Evolutionary conservation across 37 sponge, comb jelly and placozoan species (phyloP), one percentile per base, ranked within the genome.

Genomic region (Cliona cf. orientalis): DNA sequence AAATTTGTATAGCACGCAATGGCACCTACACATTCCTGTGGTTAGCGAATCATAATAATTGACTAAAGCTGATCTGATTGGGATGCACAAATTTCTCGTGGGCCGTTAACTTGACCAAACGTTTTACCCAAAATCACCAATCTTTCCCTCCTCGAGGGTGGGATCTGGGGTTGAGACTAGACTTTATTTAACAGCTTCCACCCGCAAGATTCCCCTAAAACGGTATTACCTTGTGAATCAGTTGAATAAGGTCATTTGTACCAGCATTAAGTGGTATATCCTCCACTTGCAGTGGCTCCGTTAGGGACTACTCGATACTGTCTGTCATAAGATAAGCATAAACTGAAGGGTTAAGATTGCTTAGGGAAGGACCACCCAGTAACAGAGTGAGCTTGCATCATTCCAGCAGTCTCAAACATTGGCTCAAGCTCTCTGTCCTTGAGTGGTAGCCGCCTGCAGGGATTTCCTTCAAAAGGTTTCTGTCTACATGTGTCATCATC

Each of bases 241-340:
- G 23, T 6, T n/a, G 6, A 9, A 62, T 22, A 25, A 62, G 63
- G 26, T 26, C 26, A n/a, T 7, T 7, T 19, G 63, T 62, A 25
- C 28, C 63, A 62, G 63, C 63, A 62, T 62, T 62, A 26, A 14
- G 23, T 14, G 63, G 63, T n/a, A 62, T 62, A 26, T 62, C 63
- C 26, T 22, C 23, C 23, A 62, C 63, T 26, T 14, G 6, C 11
- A 26, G 63, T 62, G 29, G 63, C 6, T 62, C 25, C 23, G 23
- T n/a, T 7, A 62, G 6, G 23, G 63, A 14, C 23, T 62, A 6
- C 11, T 62, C 63, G 26, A 26, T 9, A 26, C 23, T n/a, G 26
- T n/a, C 63, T 25, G 29, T 25, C 6, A 49, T 49, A 49, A 49
- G 9, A 14, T 49, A 62, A n/a, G 17, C 6, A 26, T 14, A 62